Evolutionary conservation across 2,797 vertebrate species (phyloP).

Genomic region (Tinamus major): DNA sequence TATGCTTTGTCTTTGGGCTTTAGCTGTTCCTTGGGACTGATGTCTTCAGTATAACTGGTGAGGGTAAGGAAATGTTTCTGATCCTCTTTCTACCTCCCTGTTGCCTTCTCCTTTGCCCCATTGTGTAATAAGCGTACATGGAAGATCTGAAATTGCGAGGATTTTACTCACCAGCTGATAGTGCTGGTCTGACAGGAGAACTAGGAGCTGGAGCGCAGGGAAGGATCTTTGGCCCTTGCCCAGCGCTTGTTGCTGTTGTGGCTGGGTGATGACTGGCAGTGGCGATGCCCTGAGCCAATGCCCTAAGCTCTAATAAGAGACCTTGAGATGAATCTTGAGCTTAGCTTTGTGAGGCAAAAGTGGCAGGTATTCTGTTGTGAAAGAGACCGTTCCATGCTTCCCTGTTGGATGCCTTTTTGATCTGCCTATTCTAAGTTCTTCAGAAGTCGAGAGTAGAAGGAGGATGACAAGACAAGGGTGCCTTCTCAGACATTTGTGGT

Average conservation of each 20-base stretch:
- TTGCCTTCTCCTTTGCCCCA: neutral
- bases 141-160: neutral
- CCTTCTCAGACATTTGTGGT: neutral
- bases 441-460: neutral
- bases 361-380: neutral
- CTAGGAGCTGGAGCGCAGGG: neutral
- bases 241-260: neutral
- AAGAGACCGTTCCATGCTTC: neutral
- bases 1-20: neutral
- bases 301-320: neutral
- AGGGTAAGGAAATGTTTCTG: neutral
- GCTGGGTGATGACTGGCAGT: neutral
- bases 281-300: neutral
- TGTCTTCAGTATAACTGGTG: neutral
- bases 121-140: neutral
- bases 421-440: neutral
- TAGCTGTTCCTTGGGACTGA: neutral
- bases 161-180: neutral
- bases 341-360: neutral
- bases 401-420: neutral
- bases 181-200: neutral
- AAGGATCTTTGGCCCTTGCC: neutral
- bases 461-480: neutral
- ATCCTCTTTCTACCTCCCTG: neutral
- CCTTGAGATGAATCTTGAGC: neutral